Evolutionary conservation across 2,797 vertebrate species (phyloP), one percentile per base, ranked within the genome.

Genomic region (Podarcis lilfordi): DNA sequence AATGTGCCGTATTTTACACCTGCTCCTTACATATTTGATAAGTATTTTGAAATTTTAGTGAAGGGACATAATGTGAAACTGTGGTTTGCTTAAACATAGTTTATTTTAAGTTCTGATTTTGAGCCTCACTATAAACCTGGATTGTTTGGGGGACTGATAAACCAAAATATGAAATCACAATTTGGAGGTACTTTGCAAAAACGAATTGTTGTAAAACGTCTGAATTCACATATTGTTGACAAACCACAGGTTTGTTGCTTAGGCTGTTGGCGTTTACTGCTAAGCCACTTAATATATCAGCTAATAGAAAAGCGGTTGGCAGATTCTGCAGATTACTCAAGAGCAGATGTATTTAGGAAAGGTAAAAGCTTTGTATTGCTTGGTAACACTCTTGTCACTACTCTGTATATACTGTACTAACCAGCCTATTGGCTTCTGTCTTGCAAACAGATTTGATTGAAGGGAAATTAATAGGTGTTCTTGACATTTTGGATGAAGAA

Each of bases 401-500:
- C 50, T 55, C 50, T 83, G 2, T 82, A 4, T 17, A 78, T 85
- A 88, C 4, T 15, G 0, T 66, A 88, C 92, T 88, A 2, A 0
- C 64, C 78, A 90, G 75, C n/a, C 1, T 23, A 0, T 76, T 82
- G 35, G 11, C 4, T 92, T 94, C 76, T 86, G 21, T 91, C 68
- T 83, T 71, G 13, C 7, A 83, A 92, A 92, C 96, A 99, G 99
- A 99, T 97, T 97, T 99, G 95, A 98, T 99, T 96, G 99, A 99
- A 97, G 97, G 97, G 11, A 99, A 98, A 93, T 90, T 99, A 93
- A 94, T 99, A 86, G 99, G 99, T 37, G 96, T 99, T 84, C 96
- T 99, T 95, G 99, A 99, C 96, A 99, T 99, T 95, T 95, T 99
- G 97, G 99, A 99, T 95, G 99, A 99, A 96, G 99, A 99, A 96